phyloP scores from a whole-genome alignment of 2,797 vertebrate genomes.

The Bradypodion pumilum region DNA sequence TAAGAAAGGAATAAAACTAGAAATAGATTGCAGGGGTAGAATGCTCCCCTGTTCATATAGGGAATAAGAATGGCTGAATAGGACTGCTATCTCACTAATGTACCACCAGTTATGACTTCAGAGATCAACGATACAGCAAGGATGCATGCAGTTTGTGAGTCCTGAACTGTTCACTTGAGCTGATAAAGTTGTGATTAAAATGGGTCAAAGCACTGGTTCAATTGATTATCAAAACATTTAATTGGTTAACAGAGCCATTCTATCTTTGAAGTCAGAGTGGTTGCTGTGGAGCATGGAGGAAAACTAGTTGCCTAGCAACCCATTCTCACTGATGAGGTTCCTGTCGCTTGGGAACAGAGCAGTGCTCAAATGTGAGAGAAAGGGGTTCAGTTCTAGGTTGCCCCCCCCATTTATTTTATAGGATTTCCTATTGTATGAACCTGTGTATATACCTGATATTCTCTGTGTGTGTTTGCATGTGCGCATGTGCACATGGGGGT shows the following conservation, averaged over 20 bases:
- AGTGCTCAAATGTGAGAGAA: neutral
- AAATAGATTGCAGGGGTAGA: no score
- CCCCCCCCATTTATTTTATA: neutral
- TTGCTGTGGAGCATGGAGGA: slow-evolving; percentile 20
- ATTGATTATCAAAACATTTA: slow-evolving; percentile 20
- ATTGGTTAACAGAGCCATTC: slow-evolving; percentile 14
- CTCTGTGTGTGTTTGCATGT: neutral
- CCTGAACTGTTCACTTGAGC: neutral
- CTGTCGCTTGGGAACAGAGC: slow-evolving; percentile 27
- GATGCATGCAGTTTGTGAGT: no score
- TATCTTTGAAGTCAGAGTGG: slow-evolving; percentile 12
- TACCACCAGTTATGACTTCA: neutral
- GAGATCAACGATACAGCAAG: neutral
- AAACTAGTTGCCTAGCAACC: slow-evolving; percentile 40
- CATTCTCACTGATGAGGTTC: slow-evolving; percentile 28
- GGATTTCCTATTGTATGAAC: neutral
- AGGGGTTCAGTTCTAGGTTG: slow-evolving; percentile 21
- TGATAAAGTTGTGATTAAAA: neutral
- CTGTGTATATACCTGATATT: no score
- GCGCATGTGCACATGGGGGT: neutral
- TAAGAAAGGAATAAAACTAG: no score
- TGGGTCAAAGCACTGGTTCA: slow-evolving; percentile 14
- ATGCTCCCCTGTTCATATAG: no score
- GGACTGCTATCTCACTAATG: neutral
- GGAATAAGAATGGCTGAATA: neutral